Conservation (phyloP, 2,888 invertebrate genomes). For the Drosophila neonasuta region DNA sequence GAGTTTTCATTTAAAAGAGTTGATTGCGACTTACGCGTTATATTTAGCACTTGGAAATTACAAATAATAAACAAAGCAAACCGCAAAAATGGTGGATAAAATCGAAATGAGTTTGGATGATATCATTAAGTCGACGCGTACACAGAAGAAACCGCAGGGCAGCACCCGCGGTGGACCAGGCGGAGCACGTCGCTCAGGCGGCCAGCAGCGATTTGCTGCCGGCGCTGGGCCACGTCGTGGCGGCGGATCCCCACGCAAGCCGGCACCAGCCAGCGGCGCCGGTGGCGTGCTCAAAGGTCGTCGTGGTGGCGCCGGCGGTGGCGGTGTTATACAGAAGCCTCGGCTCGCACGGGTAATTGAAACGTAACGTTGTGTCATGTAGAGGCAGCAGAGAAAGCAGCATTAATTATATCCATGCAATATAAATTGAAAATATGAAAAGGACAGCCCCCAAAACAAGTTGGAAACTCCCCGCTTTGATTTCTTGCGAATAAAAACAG, state of each 20-base stretch:
- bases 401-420: constrained; percentile 64
- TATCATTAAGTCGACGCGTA: constrained; percentile 93
- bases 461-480: constrained; percentile 37
- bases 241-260: constrained; percentile 76
- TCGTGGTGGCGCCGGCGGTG: constrained; percentile 82
- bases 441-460: constrained; percentile 38
- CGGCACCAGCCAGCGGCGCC: constrained; percentile 75
- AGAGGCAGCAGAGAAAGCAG: constrained; percentile 41
- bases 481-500: constrained; percentile 33
- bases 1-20: constrained; percentile 2
- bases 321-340: constrained; percentile 84
- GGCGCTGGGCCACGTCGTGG: constrained; percentile 83
- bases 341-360: constrained; percentile 82
- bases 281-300: constrained; percentile 86
- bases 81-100: constrained; percentile 90
- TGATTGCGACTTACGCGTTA: constrained; percentile 3
- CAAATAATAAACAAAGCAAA: constrained; percentile 8
- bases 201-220: constrained; percentile 82
- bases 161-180: constrained; percentile 84
- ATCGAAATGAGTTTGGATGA: constrained; percentile 99
- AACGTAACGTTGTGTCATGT: constrained; percentile 63
- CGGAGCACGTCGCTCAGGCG: constrained; percentile 79
- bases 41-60: constrained; percentile 17
- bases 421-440: constrained; percentile 26
- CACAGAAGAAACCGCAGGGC: constrained; percentile 84